Evolutionary conservation across 2,888 invertebrate genomes (phyloP), one percentile per base, ranked within the genome.

Genomic region (Teleogryllus oceanicus): DNA sequence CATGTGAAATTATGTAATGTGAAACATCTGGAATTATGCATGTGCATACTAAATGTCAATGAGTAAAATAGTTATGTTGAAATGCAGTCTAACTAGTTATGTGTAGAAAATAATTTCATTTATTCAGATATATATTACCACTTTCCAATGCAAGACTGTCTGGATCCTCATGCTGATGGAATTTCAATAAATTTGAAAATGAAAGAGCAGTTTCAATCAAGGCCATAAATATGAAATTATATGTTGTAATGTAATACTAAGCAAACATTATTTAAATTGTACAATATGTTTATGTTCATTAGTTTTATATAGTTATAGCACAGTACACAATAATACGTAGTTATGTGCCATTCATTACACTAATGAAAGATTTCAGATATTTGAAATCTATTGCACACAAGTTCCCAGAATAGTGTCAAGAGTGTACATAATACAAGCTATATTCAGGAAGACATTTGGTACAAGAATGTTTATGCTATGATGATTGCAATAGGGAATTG

Each of bases 321-420:
- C 62, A 62, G 62, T 62, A 18, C 13, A 62, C n/a, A 13, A 37
- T 62, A 18, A 62, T 62, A 62, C 16, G 62, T 62, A 62, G 62
- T 62, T 62, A 62, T 62, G 62, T 62, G 62, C 62, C 62, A 62
- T 62, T 62, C n/a, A 18, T 62, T 62, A n/a, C n/a, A 62, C 62
- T 62, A 62, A 62, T 13, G n/a, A 8, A 62, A 62, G 62, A 62
- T 13, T 62, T 37, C 37, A 37, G 37, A 37, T 37, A 37, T 62
- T 62, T 62, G 62, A n/a, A 8, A 62, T 62, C 62, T 62, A 18
- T 62, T 62, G n/a, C 62, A 62, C n/a, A 5, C 62, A 62, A 18
- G 8, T 37, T 37, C 37, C 37, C 37, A 0, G 8, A 37, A 37
- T 37, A 37, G 37, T 37, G 37, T 37, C 37, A 37, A 21, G 37